These are phyloP conservation scores for Synanthedon vespiformis DNA, from an alignment of 2,888 invertebrate genomes.

Conservation along the genomic window DNA sequence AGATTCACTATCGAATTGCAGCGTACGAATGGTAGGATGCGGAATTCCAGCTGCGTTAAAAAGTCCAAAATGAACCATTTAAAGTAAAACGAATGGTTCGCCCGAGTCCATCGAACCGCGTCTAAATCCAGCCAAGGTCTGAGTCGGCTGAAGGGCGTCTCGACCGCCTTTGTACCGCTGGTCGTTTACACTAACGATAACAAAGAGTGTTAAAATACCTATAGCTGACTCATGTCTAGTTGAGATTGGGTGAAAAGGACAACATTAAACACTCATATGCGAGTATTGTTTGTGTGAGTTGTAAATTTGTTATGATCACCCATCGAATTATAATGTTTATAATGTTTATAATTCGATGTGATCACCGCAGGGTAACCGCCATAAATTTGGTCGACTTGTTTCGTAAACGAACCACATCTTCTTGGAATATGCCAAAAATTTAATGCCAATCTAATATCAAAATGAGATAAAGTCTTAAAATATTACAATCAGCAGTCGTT, in stretches of 20 bases:
- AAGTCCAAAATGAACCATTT: conserved; percentile 40
- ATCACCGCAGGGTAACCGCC: too few species aligned
- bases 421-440: too few species aligned
- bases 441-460: too few species aligned
- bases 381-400: too few species aligned
- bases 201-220: conserved; percentile 52
- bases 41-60: conserved; percentile 45
- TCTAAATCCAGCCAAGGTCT: conserved; percentile 69
- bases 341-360: too few species aligned
- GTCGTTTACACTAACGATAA: conserved; percentile 62
- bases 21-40: conserved; percentile 6
- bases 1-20: too few species aligned
- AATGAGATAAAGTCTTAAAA: too few species aligned
- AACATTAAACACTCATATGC: conserved; percentile 9
- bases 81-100: conserved; percentile 51
- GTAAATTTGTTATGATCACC: too few species aligned
- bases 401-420: too few species aligned
- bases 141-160: conserved; percentile 58
- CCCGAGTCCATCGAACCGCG: conserved; percentile 58
- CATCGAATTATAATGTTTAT: too few species aligned
- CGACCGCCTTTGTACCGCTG: conserved; percentile 48
- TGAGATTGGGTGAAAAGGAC: conserved; percentile 16
- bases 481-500: background rate
- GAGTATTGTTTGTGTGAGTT: too few species aligned
- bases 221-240: conserved; percentile 47